These are phyloP conservation scores for Campodea augens DNA, from an alignment of 1,140 invertebrate species.

Conservation along the genomic window DNA sequence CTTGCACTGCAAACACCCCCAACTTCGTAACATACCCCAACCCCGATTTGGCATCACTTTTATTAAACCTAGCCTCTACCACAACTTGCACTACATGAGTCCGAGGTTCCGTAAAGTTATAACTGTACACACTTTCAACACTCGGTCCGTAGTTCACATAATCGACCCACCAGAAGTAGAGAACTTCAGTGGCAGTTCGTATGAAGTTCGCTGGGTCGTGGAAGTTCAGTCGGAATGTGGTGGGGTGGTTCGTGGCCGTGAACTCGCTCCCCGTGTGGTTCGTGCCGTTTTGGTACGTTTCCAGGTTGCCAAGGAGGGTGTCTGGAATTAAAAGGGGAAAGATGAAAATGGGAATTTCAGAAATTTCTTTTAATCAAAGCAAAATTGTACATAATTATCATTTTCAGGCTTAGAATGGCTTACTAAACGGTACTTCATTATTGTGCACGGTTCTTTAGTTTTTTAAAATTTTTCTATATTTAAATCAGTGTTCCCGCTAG, in stretches of 20 bases:
- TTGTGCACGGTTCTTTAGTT: no score
- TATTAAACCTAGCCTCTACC: conserved; percentile 10
- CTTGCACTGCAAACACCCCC: no score
- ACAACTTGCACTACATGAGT: conserved; percentile 7
- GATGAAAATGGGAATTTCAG: background rate
- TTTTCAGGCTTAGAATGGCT: no score
- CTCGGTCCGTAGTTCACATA: conserved; percentile 7
- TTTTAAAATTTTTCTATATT: no score
- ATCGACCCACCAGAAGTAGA: conserved; percentile 11
- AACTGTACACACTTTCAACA: conserved; percentile 3
- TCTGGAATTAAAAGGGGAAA: conserved; percentile 8
- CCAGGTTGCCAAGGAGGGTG: conserved; percentile 9
- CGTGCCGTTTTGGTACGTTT: conserved; percentile 7
- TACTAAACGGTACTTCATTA: no score
- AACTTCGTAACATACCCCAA: no score
- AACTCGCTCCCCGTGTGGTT: background rate
- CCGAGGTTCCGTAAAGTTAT: conserved; percentile 12
- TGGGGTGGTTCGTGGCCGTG: conserved; percentile 10
- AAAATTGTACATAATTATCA: no score
- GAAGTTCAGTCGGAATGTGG: conserved; percentile 7
- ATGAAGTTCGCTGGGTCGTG: conserved; percentile 12
- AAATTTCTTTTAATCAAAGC: no score
- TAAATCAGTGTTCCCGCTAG: no score
- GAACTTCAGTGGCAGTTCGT: conserved; percentile 5
- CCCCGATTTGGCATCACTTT: background rate